These are phyloP conservation scores for Coracias cyanogaster DNA, from an alignment of 2,797 vertebrate genomes.

Conservation along the genomic window DNA sequence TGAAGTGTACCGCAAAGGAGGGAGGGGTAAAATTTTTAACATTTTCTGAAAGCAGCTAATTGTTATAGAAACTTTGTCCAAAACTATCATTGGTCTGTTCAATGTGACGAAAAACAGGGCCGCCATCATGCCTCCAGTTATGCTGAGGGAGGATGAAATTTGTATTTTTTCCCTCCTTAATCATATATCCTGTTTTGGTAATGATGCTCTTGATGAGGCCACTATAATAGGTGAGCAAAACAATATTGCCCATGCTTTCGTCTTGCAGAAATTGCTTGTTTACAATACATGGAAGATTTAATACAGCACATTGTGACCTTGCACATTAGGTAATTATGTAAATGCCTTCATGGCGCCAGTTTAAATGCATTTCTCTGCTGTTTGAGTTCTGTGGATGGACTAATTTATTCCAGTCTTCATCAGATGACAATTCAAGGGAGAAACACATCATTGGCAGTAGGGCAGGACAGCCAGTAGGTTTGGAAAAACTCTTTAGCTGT, in stretches of 20 bases:
- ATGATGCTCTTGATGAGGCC: background rate
- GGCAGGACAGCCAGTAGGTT: background rate
- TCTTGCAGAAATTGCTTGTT: conserved; percentile 23
- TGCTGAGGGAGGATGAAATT: accelerated
- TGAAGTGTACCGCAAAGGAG: background rate
- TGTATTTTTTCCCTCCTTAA: background rate
- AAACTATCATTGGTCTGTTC: background rate
- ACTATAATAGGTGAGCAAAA: background rate
- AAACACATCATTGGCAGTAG: background rate
- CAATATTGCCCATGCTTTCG: background rate
- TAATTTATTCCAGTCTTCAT: background rate
- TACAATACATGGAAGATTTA: background rate
- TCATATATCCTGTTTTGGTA: background rate
- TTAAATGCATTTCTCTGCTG: background rate
- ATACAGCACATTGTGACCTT: conserved; percentile 46
- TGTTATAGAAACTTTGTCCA: background rate
- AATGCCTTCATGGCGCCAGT: background rate
- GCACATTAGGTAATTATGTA: background rate
- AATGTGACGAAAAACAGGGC: background rate
- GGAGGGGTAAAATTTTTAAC: background rate
- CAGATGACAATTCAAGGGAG: background rate
- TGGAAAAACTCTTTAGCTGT: background rate
- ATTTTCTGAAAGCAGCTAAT: background rate
- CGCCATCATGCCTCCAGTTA: background rate
- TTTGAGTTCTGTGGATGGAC: background rate